phyloP scores from a whole-genome alignment of 2,888 invertebrate species.

The Mechanitis mazaeus region DNA sequence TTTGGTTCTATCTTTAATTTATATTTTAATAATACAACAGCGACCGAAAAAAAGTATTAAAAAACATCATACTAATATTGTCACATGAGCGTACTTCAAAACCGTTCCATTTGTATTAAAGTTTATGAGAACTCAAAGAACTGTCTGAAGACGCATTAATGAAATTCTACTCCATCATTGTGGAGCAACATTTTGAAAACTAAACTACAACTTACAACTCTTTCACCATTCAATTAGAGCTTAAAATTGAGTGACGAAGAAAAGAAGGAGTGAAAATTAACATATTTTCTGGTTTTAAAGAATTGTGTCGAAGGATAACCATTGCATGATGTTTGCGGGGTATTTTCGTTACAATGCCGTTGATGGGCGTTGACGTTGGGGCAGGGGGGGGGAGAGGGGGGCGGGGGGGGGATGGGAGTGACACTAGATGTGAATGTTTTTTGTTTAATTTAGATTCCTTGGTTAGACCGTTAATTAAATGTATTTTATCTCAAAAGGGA shows the following conservation, averaged over 20 bases:
- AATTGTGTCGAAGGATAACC: constrained; percentile 47
- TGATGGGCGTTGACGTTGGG: constrained; percentile 36
- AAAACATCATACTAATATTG: constrained; percentile 22
- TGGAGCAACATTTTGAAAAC: neutral
- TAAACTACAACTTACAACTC: constrained; percentile 7
- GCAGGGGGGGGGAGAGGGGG: neutral
- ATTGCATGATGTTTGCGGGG: constrained; percentile 33
- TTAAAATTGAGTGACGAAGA: constrained; percentile 19
- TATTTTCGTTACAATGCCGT: constrained; percentile 41
- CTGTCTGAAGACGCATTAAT: constrained; percentile 36
- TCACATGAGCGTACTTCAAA: constrained; percentile 33
- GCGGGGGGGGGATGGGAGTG: neutral
- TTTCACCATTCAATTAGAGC: constrained; percentile 14
- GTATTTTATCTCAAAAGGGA: constrained; percentile 15
- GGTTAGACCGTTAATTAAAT: constrained; percentile 20
- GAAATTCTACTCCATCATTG: constrained; percentile 28
- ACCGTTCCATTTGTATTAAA: constrained; percentile 37
- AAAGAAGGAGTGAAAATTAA: constrained; percentile 13
- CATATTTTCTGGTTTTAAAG: constrained; percentile 21
- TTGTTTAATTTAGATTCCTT: constrained; percentile 20
- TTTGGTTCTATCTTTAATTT: no score
- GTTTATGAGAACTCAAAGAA: constrained; percentile 38
- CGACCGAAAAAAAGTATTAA: neutral
- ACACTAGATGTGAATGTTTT: constrained; percentile 12
- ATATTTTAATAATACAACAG: neutral